Base-by-base conservation (phyloP, 2,888 invertebrate species). In the Physocephala rufipes region DNA sequence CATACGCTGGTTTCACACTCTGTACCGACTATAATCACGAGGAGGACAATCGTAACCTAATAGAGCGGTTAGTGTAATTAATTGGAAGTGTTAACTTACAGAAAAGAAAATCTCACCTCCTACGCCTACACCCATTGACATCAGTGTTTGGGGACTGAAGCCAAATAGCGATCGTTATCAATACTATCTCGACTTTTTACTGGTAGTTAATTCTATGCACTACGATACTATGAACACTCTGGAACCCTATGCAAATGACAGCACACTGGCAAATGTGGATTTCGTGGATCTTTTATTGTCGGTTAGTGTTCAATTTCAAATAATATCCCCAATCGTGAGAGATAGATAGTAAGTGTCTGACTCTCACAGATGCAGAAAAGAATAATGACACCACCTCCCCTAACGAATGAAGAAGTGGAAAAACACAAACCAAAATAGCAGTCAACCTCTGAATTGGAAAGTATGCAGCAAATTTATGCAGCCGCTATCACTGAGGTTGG, bases 1-100 rank as follows among this genome's bases (percentile, higher is more conserved):
- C 87, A 0, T 87, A 88, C 74, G 86, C 89, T 1, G 82, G 87
- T 0, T 78, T 87, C 0, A 88, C 89, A 0, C 79, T 89, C 67
- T 90, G 90, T 74, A 87, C 89, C 0, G 71, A 79, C 4, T 80
- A 79, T 21, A 83, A 84, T 75, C 74, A 86, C 30, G 77, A 85
- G 21, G 74, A 82, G 1, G 71, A 77, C 2, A 78, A 81, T 26
- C 75, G 86, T 5, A 74, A 81, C 13, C 67, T 82, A n/a, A 85
- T 85, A 28, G 72, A 82, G 1, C 63, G 78, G 81, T 84, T 66
- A 79, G 79, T 77, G 36, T 59, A 45, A 49, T 13, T 45, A 30
- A 58, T 61, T 9, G 26, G 21, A 65, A 53, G 59, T 68, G 5
- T 47, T 45, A 24, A 45, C 9, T 36, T 36, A 36, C 9, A 9